These are phyloP conservation scores for Adineta ricciae DNA, from an alignment of 2,888 invertebrate species.

Conservation along the genomic window DNA sequence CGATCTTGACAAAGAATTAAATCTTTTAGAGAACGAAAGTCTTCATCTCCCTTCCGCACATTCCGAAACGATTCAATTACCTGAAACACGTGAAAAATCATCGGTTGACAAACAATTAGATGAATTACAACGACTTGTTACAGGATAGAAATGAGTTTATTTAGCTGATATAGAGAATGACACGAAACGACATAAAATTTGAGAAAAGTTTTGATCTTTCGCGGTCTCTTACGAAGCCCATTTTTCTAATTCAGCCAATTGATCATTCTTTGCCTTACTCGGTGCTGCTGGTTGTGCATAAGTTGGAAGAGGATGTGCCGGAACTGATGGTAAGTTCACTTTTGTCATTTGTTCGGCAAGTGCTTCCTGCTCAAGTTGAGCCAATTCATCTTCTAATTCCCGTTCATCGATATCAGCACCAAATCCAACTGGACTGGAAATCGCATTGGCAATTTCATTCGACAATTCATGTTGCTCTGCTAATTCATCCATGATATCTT, in stretches of 20 bases:
- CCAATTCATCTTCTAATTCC: constrained; percentile 31
- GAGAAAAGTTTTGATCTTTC: no score
- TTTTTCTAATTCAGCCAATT: not conserved
- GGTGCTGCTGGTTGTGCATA: not conserved
- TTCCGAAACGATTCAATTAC: not conserved
- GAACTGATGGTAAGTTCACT: not conserved
- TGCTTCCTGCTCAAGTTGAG: constrained; percentile 28
- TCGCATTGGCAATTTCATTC: constrained; percentile 92
- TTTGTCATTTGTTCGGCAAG: not conserved
- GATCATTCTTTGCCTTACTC: not conserved
- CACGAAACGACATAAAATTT: no score
- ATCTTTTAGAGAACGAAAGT: no score
- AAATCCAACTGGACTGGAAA: constrained; percentile 79
- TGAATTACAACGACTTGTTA: not conserved
- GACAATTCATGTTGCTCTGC: constrained; percentile 98
- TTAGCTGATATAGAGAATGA: no score
- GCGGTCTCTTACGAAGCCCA: not conserved
- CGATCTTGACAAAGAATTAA: no score
- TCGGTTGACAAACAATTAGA: not conserved
- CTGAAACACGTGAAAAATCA: not conserved
- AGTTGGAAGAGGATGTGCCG: not conserved
- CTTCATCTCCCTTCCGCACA: not conserved
- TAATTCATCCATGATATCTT: constrained; percentile 98
- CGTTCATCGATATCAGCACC: constrained; percentile 31
- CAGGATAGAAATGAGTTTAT: no score